These are phyloP conservation scores for Apantesis nais DNA, from an alignment of 2,888 invertebrate genomes.

Conservation along the genomic window DNA sequence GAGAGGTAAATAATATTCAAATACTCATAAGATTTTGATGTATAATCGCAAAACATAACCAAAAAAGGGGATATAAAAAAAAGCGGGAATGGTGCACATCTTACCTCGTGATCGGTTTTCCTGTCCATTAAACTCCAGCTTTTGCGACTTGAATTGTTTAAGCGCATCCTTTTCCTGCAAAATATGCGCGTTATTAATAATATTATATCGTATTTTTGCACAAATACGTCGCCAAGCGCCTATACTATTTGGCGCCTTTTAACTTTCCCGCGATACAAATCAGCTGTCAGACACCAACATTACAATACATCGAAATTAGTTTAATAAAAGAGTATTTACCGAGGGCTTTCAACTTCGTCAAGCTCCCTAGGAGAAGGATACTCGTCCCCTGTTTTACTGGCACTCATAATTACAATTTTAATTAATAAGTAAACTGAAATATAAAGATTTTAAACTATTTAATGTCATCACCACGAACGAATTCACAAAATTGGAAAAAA, in stretches of 20 bases:
- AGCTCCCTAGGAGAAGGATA: slow-evolving; percentile 47
- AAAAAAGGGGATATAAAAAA: slow-evolving; percentile 54
- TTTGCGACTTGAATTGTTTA: slow-evolving; percentile 67
- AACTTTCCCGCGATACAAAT: slow-evolving; percentile 78
- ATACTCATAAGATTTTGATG: not conserved
- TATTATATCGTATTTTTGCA: slow-evolving; percentile 9
- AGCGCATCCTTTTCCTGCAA: slow-evolving; percentile 71
- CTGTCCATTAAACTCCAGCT: slow-evolving; percentile 81
- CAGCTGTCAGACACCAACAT: slow-evolving; percentile 75
- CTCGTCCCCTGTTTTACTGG: slow-evolving; percentile 61
- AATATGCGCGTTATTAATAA: slow-evolving; percentile 44
- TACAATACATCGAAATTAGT: slow-evolving; percentile 40
- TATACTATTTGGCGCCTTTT: slow-evolving; percentile 72
- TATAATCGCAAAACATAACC: slow-evolving; percentile 49
- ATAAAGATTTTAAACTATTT: slow-evolving; percentile 12
- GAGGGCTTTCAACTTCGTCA: slow-evolving; percentile 67
- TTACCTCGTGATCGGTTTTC: slow-evolving; percentile 77
- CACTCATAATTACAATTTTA: slow-evolving; percentile 60
- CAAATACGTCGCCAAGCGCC: slow-evolving; percentile 31
- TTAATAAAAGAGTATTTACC: slow-evolving; percentile 59
- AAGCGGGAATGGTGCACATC: slow-evolving; percentile 62
- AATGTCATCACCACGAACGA: slow-evolving; percentile 25
- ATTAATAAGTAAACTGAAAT: slow-evolving; percentile 25
- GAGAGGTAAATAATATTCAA: not conserved
- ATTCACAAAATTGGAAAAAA: slow-evolving; percentile 4